Base-by-base conservation (phyloP, 1,140 invertebrate genomes). In the Oryctes rhinoceros region DNA sequence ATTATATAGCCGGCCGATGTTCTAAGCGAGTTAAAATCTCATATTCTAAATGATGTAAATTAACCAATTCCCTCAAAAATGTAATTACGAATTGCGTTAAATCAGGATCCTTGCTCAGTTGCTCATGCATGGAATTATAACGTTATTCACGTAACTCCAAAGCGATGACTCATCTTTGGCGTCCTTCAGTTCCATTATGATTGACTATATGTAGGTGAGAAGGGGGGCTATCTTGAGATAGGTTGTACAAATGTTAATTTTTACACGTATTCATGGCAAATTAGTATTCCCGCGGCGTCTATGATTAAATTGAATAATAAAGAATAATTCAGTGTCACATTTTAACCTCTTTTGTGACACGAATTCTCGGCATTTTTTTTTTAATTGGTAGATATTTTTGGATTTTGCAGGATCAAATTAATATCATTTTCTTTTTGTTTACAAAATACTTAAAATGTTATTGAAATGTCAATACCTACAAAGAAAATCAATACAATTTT, bases 111-210 rank as follows among this genome's bases (percentile, higher is more conserved):
- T 59, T 59, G 18, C 18, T 59, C 6, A 67, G 4, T 59, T 59
- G 18, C 18, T 59, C 6, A 67, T 78, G 30, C 47, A n/a, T 76
- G 62, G 24, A 59, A 78, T 53, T 79, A 59, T 67, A 30, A 15
- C 65, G 30, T 78, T 49, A 20, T 75, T 76, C 48, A 53, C 49
- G 62, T 37, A 59, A 62, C 65, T 76, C 59, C n/a, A 59, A 59
- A 13, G 39, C n/a, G 15, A 67, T 79, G 62, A 71, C 18, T 81
- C 47, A 78, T 65, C 30, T 30, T 13, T n/a, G 13, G 30, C 53
- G 30, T 44, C 35, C 24, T 78, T 59, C 62, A 78, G 20, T 62
- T 53, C 53, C 71, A 80, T 59, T 62, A 81, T 24, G n/a, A 65
- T 67, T 59, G 15, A 48, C 4, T 47, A 39, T 59, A 48, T 18